phyloP scores from a whole-genome alignment of 2,797 vertebrate species.

The Etheostoma perlongum region DNA sequence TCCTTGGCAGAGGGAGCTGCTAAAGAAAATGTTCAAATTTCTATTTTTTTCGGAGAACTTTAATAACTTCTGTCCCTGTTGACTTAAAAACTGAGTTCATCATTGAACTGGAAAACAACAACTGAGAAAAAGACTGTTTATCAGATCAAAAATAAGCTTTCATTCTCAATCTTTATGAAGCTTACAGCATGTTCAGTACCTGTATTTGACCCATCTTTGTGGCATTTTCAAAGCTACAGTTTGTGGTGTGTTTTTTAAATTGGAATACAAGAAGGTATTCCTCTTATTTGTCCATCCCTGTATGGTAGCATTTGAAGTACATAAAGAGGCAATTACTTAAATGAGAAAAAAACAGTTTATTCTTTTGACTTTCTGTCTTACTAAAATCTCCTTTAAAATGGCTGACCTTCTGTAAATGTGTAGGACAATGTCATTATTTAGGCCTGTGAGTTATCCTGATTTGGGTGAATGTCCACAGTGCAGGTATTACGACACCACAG shows the following conservation, averaged over 20 bases:
- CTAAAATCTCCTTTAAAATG: background rate
- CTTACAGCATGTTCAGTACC: background rate
- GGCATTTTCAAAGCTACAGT: background rate
- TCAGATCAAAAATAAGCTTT: background rate
- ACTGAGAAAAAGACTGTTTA: background rate
- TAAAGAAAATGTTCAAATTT: no score
- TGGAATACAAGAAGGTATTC: background rate
- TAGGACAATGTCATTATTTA: background rate
- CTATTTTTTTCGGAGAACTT: background rate
- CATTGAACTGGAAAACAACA: background rate
- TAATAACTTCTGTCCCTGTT: background rate
- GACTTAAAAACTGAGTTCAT: background rate
- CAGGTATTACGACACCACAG: background rate
- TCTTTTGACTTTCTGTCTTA: background rate
- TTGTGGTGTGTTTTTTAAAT: background rate
- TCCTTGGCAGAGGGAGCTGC: no score
- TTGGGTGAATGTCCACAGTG: background rate
- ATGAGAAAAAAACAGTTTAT: background rate
- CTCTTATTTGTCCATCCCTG: background rate
- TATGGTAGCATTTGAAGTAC: background rate
- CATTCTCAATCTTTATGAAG: background rate
- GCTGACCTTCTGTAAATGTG: background rate
- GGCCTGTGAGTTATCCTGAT: background rate
- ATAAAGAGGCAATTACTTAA: background rate
- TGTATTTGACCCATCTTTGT: background rate